Percentiles rank a stretch among this genome's conserved stretches.
phyloP scores from a whole-genome alignment of 2,113 vertebrate species.

The Thunnus maccoyii region DNA sequence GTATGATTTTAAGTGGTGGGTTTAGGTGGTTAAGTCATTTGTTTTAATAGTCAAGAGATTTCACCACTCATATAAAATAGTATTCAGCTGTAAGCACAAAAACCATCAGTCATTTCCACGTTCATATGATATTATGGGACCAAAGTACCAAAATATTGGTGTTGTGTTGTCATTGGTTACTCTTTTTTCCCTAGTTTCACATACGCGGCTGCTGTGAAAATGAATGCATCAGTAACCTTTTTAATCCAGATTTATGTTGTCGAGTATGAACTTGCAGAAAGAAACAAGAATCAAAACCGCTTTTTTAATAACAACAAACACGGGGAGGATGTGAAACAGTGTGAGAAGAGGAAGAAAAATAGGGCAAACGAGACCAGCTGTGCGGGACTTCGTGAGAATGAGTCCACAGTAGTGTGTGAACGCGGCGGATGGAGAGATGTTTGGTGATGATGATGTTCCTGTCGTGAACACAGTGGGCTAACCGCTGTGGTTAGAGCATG shows the following conservation, averaged over 20 bases:
- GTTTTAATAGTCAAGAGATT: not conserved
- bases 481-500: constrained; percentile 57
- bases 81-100: not conserved
- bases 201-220: not conserved
- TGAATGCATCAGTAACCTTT: not conserved
- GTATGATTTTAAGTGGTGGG: constrained; percentile 1
- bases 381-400: constrained; percentile 67
- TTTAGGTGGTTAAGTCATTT: not conserved
- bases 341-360: constrained; percentile 35
- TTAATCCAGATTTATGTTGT: constrained; percentile 6
- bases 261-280: constrained; percentile 9
- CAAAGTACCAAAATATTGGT: not conserved
- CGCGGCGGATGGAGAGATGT: constrained; percentile 51
- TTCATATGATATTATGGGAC: not conserved
- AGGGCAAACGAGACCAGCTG: constrained; percentile 56
- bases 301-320: constrained; percentile 7
- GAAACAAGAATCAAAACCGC: constrained; percentile 11
- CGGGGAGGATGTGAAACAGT: constrained; percentile 12
- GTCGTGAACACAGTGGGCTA: constrained; percentile 50
- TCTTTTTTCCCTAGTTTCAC: not conserved
- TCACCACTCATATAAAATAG: not conserved
- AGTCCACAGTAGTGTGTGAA: constrained; percentile 53
- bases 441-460: constrained; percentile 66
- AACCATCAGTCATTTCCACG: not conserved
- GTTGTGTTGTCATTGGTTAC: not conserved